Percentiles rank a stretch among this genome's conserved stretches.
These are phyloP conservation scores for Ceratina australensis DNA, from an alignment of 1,140 invertebrate genomes.

Conservation along the genomic window DNA sequence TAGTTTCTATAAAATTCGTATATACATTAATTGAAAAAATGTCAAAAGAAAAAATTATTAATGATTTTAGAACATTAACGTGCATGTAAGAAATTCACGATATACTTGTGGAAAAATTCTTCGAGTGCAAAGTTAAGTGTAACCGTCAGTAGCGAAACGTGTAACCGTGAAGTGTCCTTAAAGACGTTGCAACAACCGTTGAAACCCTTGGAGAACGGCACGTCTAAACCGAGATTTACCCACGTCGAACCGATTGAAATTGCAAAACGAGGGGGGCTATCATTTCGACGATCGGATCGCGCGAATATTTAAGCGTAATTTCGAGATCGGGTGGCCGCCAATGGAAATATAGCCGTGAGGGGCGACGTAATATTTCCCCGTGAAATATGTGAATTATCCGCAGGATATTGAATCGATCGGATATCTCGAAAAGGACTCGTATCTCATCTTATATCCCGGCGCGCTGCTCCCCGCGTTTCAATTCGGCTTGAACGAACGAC, in stretches of 20 bases:
- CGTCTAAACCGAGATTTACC: slow-evolving; percentile 10
- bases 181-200: background rate
- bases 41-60: no score
- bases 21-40: no score
- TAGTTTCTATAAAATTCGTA: no score
- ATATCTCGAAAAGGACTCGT: slow-evolving; percentile 23
- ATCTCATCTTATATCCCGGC: slow-evolving; percentile 6
- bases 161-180: background rate
- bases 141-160: background rate
- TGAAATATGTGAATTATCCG: slow-evolving; percentile 40
- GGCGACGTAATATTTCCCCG: slow-evolving; percentile 24
- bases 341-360: background rate
- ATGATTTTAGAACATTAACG: no score
- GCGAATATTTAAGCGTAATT: slow-evolving; percentile 44
- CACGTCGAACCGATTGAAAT: background rate
- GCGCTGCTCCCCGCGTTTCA: background rate
- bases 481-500: background rate
- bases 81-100: no score
- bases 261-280: background rate
- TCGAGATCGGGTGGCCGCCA: background rate
- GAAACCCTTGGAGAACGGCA: background rate
- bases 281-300: background rate
- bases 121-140: no score
- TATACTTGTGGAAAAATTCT: no score
- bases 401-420: slow-evolving; percentile 43